These are phyloP conservation scores for Lerema accius DNA, from an alignment of 1,140 invertebrate species.

Conservation along the genomic window DNA sequence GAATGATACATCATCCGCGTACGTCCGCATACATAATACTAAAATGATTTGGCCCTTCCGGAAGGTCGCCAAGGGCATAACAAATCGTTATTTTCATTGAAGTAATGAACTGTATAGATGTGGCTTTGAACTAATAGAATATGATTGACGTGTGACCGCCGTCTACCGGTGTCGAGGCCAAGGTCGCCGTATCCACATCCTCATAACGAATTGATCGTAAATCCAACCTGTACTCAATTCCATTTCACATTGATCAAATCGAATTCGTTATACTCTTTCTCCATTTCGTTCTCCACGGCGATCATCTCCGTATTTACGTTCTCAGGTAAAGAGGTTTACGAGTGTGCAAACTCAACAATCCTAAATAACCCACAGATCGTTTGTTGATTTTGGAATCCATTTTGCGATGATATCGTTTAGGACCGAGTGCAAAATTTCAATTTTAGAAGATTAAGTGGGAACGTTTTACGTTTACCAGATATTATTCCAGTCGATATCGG, in stretches of 20 bases:
- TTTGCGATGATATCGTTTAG: constrained; percentile 39
- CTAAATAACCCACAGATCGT: constrained; percentile 43
- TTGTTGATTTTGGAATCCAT: constrained; percentile 56
- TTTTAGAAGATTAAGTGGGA: constrained; percentile 40
- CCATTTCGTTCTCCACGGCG: constrained; percentile 35
- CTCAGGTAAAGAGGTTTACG: constrained; percentile 63
- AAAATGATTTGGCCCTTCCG: constrained; percentile 4
- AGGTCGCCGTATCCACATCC: constrained; percentile 55
- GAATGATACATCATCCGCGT: neutral
- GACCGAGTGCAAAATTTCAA: constrained; percentile 36
- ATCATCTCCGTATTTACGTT: constrained; percentile 30
- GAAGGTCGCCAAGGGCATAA: constrained; percentile 29
- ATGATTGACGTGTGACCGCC: constrained; percentile 68
- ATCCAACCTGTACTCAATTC: constrained; percentile 29
- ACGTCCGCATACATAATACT: neutral
- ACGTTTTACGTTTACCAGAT: constrained; percentile 13
- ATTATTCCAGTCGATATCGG: constrained; percentile 18
- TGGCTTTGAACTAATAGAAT: constrained; percentile 74
- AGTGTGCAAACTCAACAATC: constrained; percentile 53
- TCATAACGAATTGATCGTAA: constrained; percentile 25
- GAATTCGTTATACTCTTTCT: constrained; percentile 27
- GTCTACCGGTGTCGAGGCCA: constrained; percentile 48
- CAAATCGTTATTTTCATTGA: constrained; percentile 59
- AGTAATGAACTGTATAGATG: constrained; percentile 69
- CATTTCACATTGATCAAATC: no score